Percentiles rank a stretch among this genome's conserved stretches.
Conservation (phyloP, 2,113 vertebrate genomes). For the Heterotis niloticus region DNA sequence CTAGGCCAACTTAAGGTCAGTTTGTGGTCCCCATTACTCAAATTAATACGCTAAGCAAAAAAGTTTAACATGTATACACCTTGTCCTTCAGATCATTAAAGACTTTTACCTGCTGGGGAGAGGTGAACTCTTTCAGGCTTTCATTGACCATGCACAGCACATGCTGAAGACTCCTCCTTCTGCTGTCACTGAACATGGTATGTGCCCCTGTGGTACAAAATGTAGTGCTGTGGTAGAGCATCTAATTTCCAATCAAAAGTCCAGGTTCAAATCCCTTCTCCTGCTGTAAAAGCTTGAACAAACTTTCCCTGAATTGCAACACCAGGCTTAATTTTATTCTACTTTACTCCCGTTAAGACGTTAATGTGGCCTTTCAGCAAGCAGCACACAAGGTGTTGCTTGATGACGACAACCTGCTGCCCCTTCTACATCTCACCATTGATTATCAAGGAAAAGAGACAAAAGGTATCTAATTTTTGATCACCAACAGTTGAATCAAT, state of each 20-base stretch:
- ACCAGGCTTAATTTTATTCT: neutral
- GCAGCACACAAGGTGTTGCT: conserved; percentile 92
- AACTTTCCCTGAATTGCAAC: neutral
- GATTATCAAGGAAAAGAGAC: conserved; percentile 90
- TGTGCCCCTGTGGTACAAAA: conserved; percentile 22
- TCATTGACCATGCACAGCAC: conserved; percentile 92
- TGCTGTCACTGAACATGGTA: conserved; percentile 92
- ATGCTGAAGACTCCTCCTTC: conserved; percentile 95
- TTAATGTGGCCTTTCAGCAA: conserved; percentile 95
- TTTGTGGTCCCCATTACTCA: conserved; percentile 10
- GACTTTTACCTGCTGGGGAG: conserved; percentile 95
- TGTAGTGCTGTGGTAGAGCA: neutral
- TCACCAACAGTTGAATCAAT: neutral
- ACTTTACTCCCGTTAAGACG: conserved; percentile 63
- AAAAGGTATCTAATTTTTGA: conserved; percentile 69
- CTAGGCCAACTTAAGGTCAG: conserved; percentile 92
- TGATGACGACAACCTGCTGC: conserved; percentile 94
- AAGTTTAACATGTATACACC: neutral
- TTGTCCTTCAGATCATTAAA: conserved; percentile 79
- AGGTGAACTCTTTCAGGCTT: conserved; percentile 94
- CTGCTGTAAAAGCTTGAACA: neutral
- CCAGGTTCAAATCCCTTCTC: neutral
- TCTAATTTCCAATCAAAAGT: neutral
- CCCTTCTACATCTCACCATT: conserved; percentile 87
- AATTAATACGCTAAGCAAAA: neutral